Conservation (phyloP, 30 jellyfish, hydroid and myxozoan genomes). For the Catostylus mosaicus region DNA sequence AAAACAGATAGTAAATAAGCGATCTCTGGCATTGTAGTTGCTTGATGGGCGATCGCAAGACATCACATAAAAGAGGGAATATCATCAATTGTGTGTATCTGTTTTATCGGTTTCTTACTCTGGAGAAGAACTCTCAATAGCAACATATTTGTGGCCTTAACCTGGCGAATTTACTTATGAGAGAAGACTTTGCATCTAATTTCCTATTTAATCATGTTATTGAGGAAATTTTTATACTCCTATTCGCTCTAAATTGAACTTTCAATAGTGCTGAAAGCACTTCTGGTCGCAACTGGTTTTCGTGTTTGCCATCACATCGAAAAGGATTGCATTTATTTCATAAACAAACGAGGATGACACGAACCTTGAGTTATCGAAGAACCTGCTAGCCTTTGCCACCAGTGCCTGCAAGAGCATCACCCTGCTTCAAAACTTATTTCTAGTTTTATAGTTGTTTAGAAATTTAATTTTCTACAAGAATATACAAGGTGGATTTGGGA, state of each 20-base stretch:
- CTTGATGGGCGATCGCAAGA: slow-evolving; percentile 8
- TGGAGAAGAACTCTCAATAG: slow-evolving; percentile 11
- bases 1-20: slow-evolving; percentile 8
- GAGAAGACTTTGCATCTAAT: slow-evolving; percentile 38
- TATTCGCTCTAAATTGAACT: background rate
- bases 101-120: slow-evolving; percentile 4
- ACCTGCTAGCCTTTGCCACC: slow-evolving; percentile 69
- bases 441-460: background rate
- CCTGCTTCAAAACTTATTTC: slow-evolving; percentile 4
- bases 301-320: background rate
- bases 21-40: background rate
- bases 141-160: slow-evolving; percentile 69
- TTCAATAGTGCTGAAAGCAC: background rate
- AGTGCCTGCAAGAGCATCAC: slow-evolving; percentile 24
- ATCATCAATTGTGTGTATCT: background rate
- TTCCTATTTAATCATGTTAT: background rate
- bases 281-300: background rate
- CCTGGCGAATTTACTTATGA: slow-evolving; percentile 72
- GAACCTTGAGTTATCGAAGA: slow-evolving; percentile 20
- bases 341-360: slow-evolving; percentile 32
- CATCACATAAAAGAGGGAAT: background rate
- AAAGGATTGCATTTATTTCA: slow-evolving; percentile 10
- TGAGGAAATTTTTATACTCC: background rate
- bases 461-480: slow-evolving; percentile 15
- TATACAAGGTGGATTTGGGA: background rate